A percentile compares a stretch with the other conserved stretches of the same genome.
These are phyloP conservation scores for Hestina assimilis DNA, from an alignment of 1,140 invertebrate species.

Conservation along the genomic window DNA sequence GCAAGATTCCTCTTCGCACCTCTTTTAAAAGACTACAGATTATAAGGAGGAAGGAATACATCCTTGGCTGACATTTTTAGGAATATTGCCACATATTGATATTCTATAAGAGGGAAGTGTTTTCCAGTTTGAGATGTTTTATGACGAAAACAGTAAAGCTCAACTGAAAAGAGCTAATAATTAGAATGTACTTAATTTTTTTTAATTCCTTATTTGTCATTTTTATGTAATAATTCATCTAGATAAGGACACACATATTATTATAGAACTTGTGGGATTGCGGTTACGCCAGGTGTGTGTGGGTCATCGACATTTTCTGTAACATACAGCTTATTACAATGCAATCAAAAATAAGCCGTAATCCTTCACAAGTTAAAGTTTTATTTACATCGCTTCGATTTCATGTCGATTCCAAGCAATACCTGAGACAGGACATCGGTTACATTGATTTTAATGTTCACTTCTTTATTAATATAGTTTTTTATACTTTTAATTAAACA, in stretches of 20 bases:
- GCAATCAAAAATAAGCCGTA: constrained; percentile 19
- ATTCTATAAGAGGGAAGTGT: too few species aligned
- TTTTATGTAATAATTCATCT: constrained; percentile 20
- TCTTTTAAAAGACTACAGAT: too few species aligned
- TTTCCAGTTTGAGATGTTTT: too few species aligned
- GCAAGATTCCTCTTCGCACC: too few species aligned
- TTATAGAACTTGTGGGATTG: constrained; percentile 41
- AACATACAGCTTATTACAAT: constrained; percentile 23
- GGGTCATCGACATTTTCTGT: constrained; percentile 53
- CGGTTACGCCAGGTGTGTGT: constrained; percentile 53
- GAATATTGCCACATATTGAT: too few species aligned
- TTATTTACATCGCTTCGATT: neutral
- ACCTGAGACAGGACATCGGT: constrained; percentile 27
- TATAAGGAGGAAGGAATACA: too few species aligned
- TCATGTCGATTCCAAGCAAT: neutral
- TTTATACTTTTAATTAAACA: constrained; percentile 12
- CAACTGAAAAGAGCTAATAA: too few species aligned
- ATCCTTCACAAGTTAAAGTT: neutral
- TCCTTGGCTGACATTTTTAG: too few species aligned
- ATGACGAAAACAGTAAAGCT: too few species aligned
- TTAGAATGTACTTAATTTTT: neutral
- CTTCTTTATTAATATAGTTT: constrained; percentile 9
- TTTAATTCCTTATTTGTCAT: neutral
- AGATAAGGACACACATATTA: constrained; percentile 31
- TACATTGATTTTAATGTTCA: constrained; percentile 25